Conservation (phyloP, 2,113 vertebrate genomes). For the Clinocottus analis region DNA sequence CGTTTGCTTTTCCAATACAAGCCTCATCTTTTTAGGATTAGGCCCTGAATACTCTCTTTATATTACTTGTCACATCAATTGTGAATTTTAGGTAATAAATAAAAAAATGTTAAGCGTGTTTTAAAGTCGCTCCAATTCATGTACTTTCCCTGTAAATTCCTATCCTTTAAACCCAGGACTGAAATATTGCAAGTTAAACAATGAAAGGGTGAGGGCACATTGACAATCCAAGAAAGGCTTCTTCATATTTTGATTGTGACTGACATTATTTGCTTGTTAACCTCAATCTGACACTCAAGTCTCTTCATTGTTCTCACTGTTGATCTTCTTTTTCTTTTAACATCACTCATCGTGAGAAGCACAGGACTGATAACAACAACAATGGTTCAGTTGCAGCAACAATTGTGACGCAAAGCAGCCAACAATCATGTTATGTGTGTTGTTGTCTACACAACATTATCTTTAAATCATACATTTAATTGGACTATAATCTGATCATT, state of each 20-base stretch:
- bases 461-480: background rate
- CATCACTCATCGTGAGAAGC: background rate
- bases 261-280: background rate
- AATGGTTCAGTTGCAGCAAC: background rate
- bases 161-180: background rate
- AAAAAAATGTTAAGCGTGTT: background rate
- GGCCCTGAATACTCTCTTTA: background rate
- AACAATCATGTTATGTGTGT: background rate
- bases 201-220: background rate
- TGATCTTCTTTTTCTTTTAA: background rate
- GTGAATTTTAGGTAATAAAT: background rate
- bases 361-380: background rate
- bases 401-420: background rate
- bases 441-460: background rate
- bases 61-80: background rate
- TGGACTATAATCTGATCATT: background rate
- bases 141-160: background rate
- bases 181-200: too few species aligned
- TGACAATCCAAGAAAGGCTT: too few species aligned
- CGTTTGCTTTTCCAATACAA: background rate
- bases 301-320: background rate
- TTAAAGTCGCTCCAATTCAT: background rate
- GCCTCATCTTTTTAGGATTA: background rate
- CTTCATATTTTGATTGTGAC: background rate
- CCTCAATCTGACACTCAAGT: background rate